Evolutionary conservation across 2,797 vertebrate species (phyloP), one percentile per base, ranked within the genome.

Genomic region (Tapirus indicus): DNA sequence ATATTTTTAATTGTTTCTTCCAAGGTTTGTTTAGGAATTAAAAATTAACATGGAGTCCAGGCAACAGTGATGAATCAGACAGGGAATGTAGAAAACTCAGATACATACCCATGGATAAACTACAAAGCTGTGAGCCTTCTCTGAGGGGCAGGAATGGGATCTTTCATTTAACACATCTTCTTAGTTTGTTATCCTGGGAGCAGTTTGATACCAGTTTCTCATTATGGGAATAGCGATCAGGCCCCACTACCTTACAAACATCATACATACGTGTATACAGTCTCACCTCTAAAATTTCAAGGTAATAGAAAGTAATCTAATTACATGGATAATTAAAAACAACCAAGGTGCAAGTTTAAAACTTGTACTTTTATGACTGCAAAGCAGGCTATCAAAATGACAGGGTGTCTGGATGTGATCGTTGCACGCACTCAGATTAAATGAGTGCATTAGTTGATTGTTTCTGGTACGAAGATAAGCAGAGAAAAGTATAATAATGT

Each of bases 261-360:
- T 91, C 41, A 60, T 35, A 44, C 18, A 54, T 68, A 52, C 72
- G n/a, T 87, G 20, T 38, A 58, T 64, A 94, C 9, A 88, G 41
- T 91, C 90, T 98, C 91, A 97, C 79, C 92, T 97, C 95, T 75
- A 97, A 83, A 96, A 95, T 95, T 97, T 97, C 96, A 95, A 95
- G 93, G 98, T 97, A 97, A 83, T 95, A 93, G 93, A 96, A 96
- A 97, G 90, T 97, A 97, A 97, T 95, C 68, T 96, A 97, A 97
- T 98, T 97, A 96, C 82, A 64, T 91, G 79, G 90, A 94, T 95
- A 97, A 98, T 98, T 98, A 97, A 98, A 98, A 97, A 97, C 95
- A 97, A 97, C 88, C 96, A 89, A 97, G 97, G 93, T 95, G 85
- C 94, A 96, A 95, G 93, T 97, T 97, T 97, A 94, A 96, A 98